These are phyloP conservation scores for Liodrosophila aerea DNA, from an alignment of 2,888 invertebrate genomes.

Conservation along the genomic window DNA sequence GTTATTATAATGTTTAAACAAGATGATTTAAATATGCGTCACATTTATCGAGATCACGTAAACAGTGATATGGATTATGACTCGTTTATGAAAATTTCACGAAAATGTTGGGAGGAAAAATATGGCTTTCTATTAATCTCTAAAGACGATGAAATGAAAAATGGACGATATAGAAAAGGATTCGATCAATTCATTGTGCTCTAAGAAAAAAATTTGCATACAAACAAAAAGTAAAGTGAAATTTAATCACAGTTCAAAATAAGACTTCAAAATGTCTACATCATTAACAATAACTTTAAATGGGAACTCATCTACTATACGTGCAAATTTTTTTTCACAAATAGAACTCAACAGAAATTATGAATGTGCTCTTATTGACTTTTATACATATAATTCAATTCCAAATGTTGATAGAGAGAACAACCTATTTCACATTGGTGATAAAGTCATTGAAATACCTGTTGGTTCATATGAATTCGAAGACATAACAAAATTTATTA, in stretches of 20 bases:
- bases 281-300: constrained; percentile 1
- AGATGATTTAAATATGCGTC: constrained; percentile 9
- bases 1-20: constrained; percentile 7
- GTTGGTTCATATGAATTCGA: constrained; percentile 13
- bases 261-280: background rate
- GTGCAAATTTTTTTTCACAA: background rate
- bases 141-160: constrained; percentile 5
- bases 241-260: background rate
- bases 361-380: constrained; percentile 3
- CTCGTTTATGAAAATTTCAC: constrained; percentile 6
- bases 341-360: constrained; percentile 1
- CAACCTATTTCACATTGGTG: constrained; percentile 5
- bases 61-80: constrained; percentile 1
- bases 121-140: constrained; percentile 1
- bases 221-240: background rate
- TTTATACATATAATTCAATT: constrained; percentile 12
- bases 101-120: constrained; percentile 7
- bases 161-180: constrained; percentile 6
- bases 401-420: constrained; percentile 12
- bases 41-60: constrained; percentile 8
- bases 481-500: background rate
- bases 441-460: constrained; percentile 3
- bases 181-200: constrained; percentile 3
- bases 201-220: background rate
- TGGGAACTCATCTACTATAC: background rate